A percentile compares a stretch with the other conserved stretches of the same genome.
These are phyloP conservation scores for Copsychus sechellarum DNA, from an alignment of 2,113 vertebrate species.

Conservation along the genomic window DNA sequence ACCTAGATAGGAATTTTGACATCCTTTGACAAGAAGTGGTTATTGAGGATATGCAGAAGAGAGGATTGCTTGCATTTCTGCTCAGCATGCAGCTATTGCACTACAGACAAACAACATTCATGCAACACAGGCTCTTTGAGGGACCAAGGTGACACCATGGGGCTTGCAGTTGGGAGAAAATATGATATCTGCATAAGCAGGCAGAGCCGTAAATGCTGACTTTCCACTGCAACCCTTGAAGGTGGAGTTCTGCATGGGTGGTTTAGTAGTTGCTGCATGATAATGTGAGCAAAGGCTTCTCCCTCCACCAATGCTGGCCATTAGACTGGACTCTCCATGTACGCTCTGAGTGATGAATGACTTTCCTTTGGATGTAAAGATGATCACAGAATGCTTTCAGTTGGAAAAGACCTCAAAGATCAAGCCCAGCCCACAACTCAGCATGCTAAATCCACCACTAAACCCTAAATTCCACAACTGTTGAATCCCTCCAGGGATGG, in stretches of 20 bases:
- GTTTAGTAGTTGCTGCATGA: not conserved
- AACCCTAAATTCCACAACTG: not conserved
- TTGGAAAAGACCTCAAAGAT: not conserved
- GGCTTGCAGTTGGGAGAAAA: not conserved
- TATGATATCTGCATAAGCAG: not conserved
- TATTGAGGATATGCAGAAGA: not conserved
- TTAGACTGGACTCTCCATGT: not conserved
- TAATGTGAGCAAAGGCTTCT: not conserved
- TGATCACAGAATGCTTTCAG: not conserved
- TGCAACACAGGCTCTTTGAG: accelerated
- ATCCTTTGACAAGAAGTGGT: not conserved
- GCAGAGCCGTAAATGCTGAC: not conserved
- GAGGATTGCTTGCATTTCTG: not conserved
- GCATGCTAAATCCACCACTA: not conserved
- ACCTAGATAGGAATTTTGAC: not conserved
- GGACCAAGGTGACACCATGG: not conserved
- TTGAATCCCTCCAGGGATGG: not conserved
- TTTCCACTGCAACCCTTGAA: not conserved
- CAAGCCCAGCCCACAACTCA: not conserved
- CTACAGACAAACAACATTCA: not conserved
- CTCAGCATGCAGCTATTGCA: not conserved
- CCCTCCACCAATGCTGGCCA: accelerated
- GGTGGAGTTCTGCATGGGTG: not conserved
- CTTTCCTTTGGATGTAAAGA: not conserved
- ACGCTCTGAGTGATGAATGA: not conserved